Percentiles rank a stretch among this genome's conserved stretches.
These are phyloP conservation scores for Amyelois transitella DNA, from an alignment of 1,140 invertebrate genomes.

Conservation along the genomic window DNA sequence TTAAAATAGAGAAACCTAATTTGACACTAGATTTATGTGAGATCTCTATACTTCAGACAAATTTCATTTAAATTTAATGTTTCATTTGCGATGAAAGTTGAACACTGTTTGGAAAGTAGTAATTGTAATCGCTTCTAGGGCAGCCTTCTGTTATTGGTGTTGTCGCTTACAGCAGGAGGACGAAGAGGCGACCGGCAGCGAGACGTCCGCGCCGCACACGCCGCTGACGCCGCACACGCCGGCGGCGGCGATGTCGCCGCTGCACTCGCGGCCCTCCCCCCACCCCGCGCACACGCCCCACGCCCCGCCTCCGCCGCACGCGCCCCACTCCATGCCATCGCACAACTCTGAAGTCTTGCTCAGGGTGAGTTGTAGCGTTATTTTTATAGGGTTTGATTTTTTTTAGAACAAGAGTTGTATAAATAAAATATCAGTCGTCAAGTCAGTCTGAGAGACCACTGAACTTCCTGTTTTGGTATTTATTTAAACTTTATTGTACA, in stretches of 20 bases:
- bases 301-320: conserved; percentile 67
- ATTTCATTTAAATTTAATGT: too few relatives aligned
- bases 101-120: too few relatives aligned
- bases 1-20: too few relatives aligned
- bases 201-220: conserved; percentile 56
- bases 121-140: too few relatives aligned
- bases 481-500: too few relatives aligned
- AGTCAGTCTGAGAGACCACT: too few relatives aligned
- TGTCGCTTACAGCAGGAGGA: conserved; percentile 81
- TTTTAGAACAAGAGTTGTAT: background rate
- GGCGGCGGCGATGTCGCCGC: conserved; percentile 72
- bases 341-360: conserved; percentile 45
- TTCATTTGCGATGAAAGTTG: too few relatives aligned
- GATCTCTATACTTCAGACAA: too few relatives aligned
- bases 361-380: conserved; percentile 29
- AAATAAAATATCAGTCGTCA: too few relatives aligned
- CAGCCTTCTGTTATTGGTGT: too few relatives aligned
- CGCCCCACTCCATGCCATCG: conserved; percentile 40
- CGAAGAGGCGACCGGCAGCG: conserved; percentile 79
- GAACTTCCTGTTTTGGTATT: too few relatives aligned
- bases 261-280: conserved; percentile 34
- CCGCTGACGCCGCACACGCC: conserved; percentile 66
- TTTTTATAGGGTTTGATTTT: background rate
- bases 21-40: too few relatives aligned
- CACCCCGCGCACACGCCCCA: conserved; percentile 28